A percentile compares a stretch with the other conserved stretches of the same genome.
Evolutionary conservation across 2,888 invertebrate species (phyloP).

Genomic region (Eupsilia transversa): DNA sequence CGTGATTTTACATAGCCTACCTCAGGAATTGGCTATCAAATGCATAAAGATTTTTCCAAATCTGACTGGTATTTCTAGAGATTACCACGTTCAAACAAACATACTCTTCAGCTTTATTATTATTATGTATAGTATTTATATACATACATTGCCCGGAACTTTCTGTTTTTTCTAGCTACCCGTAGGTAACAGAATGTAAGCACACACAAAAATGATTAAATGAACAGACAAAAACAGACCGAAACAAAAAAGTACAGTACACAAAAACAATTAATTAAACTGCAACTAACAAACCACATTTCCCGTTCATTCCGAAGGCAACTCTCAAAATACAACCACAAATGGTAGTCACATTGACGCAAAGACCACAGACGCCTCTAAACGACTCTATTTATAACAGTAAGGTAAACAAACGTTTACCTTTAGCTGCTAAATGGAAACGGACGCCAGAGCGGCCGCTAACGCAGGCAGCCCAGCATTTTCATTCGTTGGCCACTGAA

Average conservation of each 20-base stretch:
- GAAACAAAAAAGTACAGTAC: not conserved
- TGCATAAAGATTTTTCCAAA: no score
- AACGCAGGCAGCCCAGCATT: conserved; percentile 61
- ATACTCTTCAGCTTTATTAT: no score
- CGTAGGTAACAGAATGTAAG: not conserved
- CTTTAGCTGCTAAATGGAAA: conserved; percentile 66
- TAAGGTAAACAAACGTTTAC: conserved; percentile 65
- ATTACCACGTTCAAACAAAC: no score
- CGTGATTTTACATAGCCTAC: no score
- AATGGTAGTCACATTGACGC: conserved; percentile 52
- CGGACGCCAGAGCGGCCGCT: conserved; percentile 56
- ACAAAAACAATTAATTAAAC: conserved; percentile 40
- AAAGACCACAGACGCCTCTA: conserved; percentile 55
- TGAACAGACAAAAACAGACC: not conserved
- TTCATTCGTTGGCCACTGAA: conserved; percentile 67
- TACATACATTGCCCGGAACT: not conserved
- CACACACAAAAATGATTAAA: not conserved
- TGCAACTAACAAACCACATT: conserved; percentile 49
- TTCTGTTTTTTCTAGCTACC: not conserved
- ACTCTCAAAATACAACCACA: conserved; percentile 52
- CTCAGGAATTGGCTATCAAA: no score
- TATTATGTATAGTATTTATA: no score
- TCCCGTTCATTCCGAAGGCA: conserved; percentile 36
- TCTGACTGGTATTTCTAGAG: no score
- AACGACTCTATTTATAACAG: conserved; percentile 63